Percentiles rank a stretch among this genome's conserved stretches.
These are phyloP conservation scores for Trachelus iudaicus DNA, from an alignment of 2,888 invertebrate species.

Conservation along the genomic window DNA sequence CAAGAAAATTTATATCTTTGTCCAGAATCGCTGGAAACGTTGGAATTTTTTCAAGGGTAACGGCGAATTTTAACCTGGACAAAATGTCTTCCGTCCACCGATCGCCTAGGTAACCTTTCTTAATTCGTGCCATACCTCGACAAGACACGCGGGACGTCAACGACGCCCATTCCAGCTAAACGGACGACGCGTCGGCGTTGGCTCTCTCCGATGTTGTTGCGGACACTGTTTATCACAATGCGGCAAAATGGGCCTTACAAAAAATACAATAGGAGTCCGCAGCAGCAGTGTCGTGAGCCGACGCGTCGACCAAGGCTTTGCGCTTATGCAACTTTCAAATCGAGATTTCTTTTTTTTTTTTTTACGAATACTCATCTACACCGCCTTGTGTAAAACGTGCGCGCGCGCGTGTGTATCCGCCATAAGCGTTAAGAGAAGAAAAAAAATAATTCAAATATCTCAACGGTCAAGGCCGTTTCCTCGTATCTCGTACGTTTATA, in stretches of 20 bases:
- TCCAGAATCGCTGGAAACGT: not conserved
- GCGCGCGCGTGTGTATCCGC: not conserved
- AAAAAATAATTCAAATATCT: not conserved
- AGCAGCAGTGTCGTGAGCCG: conserved; percentile 29
- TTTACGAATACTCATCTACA: not conserved
- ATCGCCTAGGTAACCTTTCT: not conserved
- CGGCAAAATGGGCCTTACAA: conserved; percentile 62
- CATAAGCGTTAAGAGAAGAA: not conserved
- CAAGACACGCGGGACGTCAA: not conserved
- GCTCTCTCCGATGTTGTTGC: conserved; percentile 48
- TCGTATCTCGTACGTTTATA: not conserved
- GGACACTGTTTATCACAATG: conserved; percentile 64
- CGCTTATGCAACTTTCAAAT: not conserved
- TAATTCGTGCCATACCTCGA: not conserved
- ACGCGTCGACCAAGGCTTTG: not conserved
- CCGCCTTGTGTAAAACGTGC: not conserved
- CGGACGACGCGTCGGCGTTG: not conserved
- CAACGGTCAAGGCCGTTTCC: not conserved
- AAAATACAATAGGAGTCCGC: conserved; percentile 61
- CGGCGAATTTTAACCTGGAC: not conserved
- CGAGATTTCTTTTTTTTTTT: not conserved
- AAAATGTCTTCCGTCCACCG: not conserved
- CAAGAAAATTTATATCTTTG: not conserved
- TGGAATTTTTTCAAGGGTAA: not conserved
- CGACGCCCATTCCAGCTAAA: not conserved